phyloP scores from a whole-genome alignment of 2,113 vertebrate genomes.

The Sula dactylatra region DNA sequence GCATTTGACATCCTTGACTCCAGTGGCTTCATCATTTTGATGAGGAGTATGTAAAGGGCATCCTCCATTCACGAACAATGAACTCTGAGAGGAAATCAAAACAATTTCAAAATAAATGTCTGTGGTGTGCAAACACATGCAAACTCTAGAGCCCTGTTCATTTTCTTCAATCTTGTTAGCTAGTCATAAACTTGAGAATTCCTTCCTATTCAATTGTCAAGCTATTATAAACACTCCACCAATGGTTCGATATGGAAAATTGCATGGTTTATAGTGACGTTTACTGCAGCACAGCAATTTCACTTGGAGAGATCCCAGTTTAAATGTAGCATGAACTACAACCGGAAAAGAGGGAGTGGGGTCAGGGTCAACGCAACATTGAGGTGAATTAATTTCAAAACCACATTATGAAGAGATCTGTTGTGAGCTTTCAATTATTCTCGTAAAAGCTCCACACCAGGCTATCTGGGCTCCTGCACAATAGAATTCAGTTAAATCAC shows the following conservation, averaged over 20 bases:
- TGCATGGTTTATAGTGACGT: background rate
- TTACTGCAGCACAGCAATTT: background rate
- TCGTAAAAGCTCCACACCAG: background rate
- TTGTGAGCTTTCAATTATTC: background rate
- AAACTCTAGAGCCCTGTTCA: background rate
- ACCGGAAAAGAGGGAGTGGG: background rate
- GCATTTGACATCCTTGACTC: background rate
- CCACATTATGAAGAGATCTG: background rate
- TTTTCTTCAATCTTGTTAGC: background rate
- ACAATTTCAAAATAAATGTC: background rate
- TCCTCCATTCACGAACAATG: background rate
- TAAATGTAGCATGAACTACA: background rate
- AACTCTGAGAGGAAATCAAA: background rate
- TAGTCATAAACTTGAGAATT: background rate
- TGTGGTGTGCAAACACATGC: background rate
- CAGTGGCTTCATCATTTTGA: background rate
- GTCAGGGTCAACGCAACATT: background rate
- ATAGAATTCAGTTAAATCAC: background rate
- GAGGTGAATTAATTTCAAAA: background rate
- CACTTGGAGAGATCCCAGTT: background rate
- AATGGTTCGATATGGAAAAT: background rate
- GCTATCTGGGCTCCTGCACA: background rate
- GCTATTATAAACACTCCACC: background rate
- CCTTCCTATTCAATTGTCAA: background rate
- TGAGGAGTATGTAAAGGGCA: background rate